A percentile compares a stretch with the other conserved stretches of the same genome.
Evolutionary conservation across 2,113 vertebrate genomes (phyloP).

Genomic region (Elephantulus edwardii): DNA sequence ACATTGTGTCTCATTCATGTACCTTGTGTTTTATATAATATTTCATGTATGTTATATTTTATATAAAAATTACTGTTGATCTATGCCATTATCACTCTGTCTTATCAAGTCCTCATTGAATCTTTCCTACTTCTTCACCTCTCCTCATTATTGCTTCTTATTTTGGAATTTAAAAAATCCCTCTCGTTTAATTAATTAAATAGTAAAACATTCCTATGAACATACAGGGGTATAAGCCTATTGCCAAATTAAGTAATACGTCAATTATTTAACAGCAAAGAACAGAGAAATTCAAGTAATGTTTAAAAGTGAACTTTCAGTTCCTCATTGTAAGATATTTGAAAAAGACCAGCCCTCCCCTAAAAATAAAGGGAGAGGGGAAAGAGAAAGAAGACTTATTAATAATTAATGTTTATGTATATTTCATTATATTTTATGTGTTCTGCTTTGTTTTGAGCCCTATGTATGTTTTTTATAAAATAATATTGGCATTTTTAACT

Average conservation of each 20-base stretch:
- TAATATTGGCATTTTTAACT: conserved; percentile 36
- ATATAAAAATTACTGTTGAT: too few relatives aligned
- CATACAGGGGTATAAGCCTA: not conserved
- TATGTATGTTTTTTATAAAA: conserved; percentile 17
- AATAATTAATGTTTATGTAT: not conserved
- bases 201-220: conserved; percentile 2
- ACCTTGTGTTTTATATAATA: too few relatives aligned
- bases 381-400: not conserved
- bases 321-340: not conserved
- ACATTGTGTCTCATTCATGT: too few relatives aligned
- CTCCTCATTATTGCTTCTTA: conserved; percentile 18
- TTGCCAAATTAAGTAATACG: not conserved
- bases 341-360: not conserved
- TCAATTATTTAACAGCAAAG: conserved; percentile 1
- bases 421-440: not conserved
- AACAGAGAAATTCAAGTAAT: conserved; percentile 23
- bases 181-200: conserved; percentile 32
- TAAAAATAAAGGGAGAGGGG: not conserved
- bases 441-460: conserved; percentile 10
- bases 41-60: too few relatives aligned
- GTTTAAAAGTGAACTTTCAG: conserved; percentile 21
- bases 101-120: too few relatives aligned
- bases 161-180: conserved; percentile 39
- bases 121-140: too few relatives aligned
- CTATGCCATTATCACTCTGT: too few relatives aligned